Evolutionary conservation across 2,888 invertebrate genomes (phyloP).

Genomic region (Eupithecia pulchellata): DNA sequence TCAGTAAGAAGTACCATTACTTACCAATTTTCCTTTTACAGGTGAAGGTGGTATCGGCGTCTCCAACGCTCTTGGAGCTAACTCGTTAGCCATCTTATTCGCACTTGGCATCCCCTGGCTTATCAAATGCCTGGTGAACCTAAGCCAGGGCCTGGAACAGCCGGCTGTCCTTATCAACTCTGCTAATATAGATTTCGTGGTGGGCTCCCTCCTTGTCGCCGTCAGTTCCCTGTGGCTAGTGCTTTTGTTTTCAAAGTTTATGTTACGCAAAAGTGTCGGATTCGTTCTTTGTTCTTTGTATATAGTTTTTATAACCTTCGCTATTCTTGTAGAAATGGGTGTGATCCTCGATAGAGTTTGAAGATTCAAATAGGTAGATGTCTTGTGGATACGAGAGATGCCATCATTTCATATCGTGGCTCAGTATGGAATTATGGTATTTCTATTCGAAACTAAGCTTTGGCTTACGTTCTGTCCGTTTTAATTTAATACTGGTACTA

Average conservation of each 20-base stretch:
- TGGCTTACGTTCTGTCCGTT: background rate
- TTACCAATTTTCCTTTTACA: slow-evolving; percentile 65
- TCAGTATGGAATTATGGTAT: no score
- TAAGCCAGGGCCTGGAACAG: slow-evolving; percentile 73
- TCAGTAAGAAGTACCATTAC: background rate
- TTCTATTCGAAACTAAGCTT: background rate
- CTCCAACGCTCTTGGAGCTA: slow-evolving; percentile 94
- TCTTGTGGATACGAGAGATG: background rate
- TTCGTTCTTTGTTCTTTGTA: slow-evolving; percentile 88
- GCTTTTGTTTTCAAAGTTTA: slow-evolving; percentile 89
- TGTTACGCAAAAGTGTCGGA: slow-evolving; percentile 89
- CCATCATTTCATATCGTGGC: background rate
- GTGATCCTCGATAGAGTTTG: slow-evolving; percentile 78
- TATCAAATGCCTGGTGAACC: slow-evolving; percentile 87
- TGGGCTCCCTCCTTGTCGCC: slow-evolving; percentile 91
- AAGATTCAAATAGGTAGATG: background rate
- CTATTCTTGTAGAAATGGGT: slow-evolving; percentile 92
- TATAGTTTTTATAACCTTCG: slow-evolving; percentile 88
- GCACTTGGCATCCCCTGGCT: slow-evolving; percentile 95
- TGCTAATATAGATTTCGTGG: slow-evolving; percentile 92
- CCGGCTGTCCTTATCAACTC: slow-evolving; percentile 89
- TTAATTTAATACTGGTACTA: background rate
- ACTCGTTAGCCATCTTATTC: slow-evolving; percentile 92
- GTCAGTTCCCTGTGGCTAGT: slow-evolving; percentile 89
- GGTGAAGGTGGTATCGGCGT: slow-evolving; percentile 95